Percentiles rank a stretch among this genome's conserved stretches.
phyloP scores from a whole-genome alignment of 1,140 invertebrate genomes.

The Megalopta genalis region DNA sequence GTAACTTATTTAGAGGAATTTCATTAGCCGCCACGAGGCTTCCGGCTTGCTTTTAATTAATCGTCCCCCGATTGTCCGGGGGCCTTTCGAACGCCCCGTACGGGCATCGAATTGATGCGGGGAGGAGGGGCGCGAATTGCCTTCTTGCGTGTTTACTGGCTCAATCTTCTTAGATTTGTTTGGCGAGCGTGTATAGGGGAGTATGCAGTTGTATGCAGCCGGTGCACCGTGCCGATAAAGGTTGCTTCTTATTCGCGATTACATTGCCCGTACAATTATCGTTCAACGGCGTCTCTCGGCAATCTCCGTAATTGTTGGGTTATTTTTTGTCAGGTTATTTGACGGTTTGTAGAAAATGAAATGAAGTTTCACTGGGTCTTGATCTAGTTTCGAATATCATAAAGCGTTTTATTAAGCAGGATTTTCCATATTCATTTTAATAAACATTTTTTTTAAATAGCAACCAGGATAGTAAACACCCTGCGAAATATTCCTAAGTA shows the following conservation, averaged over 20 bases:
- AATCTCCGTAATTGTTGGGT: no score
- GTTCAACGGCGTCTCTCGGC: no score
- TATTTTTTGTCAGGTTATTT: no score
- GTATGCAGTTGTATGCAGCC: neutral
- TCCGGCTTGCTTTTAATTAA: conserved; percentile 40
- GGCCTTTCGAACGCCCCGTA: neutral
- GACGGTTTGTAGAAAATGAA: no score
- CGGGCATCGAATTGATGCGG: conserved; percentile 20
- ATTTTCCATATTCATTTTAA: no score
- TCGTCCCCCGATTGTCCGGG: conserved; percentile 21
- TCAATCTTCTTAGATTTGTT: neutral
- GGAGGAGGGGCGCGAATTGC: neutral
- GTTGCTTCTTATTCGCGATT: neutral
- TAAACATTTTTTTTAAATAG: no score
- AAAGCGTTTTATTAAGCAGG: no score
- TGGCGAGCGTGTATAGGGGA: neutral
- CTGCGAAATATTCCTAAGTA: no score
- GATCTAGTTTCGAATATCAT: no score
- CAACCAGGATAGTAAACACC: no score
- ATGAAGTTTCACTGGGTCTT: no score
- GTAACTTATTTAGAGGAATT: conserved; percentile 31
- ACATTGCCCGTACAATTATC: no score
- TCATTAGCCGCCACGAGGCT: conserved; percentile 32
- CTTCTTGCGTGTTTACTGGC: conserved; percentile 5
- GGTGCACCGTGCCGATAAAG: neutral